A percentile compares a stretch with the other conserved stretches of the same genome.
These are phyloP conservation scores for Tragelaphus scriptus DNA, from an alignment of 2,113 vertebrate species.

Conservation along the genomic window DNA sequence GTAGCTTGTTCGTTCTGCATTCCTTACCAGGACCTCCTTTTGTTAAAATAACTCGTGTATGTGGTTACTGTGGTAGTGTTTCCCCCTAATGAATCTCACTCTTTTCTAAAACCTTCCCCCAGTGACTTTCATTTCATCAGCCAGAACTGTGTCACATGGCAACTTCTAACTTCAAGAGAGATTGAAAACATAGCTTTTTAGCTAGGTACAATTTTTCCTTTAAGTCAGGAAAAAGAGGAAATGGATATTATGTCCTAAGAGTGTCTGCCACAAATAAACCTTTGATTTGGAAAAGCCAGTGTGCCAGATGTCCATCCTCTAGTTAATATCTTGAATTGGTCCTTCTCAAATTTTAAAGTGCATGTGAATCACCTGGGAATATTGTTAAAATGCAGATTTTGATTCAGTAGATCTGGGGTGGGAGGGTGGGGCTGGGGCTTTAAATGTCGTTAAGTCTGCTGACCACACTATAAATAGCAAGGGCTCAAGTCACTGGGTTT, in stretches of 20 bases:
- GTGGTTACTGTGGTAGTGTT: not conserved
- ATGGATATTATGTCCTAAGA: not conserved
- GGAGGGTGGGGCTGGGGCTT: not conserved
- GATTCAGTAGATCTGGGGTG: not conserved
- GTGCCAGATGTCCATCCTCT: not conserved
- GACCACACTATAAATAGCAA: not conserved
- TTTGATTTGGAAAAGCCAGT: not conserved
- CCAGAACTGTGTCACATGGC: not conserved
- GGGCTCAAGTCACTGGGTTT: not conserved
- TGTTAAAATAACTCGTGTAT: not conserved
- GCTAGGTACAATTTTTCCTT: not conserved
- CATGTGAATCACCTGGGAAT: not conserved
- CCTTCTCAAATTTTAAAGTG: not conserved
- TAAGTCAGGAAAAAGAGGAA: not conserved
- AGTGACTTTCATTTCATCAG: not conserved
- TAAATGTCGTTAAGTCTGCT: not conserved
- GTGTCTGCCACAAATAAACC: not conserved
- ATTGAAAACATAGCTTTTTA: not conserved
- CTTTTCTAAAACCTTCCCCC: not conserved
- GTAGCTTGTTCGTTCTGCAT: not conserved
- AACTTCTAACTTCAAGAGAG: not conserved
- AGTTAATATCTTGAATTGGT: not conserved
- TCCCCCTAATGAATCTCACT: not conserved
- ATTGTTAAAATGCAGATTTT: not conserved
- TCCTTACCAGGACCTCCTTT: not conserved